These are phyloP conservation scores for Hybognathus amarus DNA, from an alignment of 2,797 vertebrate genomes.

Conservation along the genomic window DNA sequence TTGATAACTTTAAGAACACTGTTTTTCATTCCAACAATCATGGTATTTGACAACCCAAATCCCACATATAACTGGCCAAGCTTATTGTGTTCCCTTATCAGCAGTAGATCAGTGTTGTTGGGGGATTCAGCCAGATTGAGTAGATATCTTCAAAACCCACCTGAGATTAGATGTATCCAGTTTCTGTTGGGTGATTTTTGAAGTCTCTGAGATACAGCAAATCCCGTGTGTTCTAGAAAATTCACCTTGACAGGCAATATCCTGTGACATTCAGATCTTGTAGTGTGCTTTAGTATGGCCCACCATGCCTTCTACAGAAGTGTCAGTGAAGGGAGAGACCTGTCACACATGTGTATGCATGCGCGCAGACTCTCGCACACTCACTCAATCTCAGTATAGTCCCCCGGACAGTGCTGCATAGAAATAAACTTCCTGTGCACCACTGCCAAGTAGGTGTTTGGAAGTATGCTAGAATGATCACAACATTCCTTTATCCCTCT, in stretches of 20 bases:
- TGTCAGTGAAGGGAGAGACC: conserved; percentile 21
- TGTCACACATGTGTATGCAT: neutral
- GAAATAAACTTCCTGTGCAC: conserved; percentile 12
- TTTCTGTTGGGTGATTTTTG: conserved; percentile 21
- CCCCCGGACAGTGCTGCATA: conserved; percentile 25
- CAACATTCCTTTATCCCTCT: conserved; percentile 1
- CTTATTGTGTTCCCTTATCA: conserved; percentile 49
- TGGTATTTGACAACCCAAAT: conserved; percentile 28
- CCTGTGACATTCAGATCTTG: conserved; percentile 46
- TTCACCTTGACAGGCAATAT: conserved; percentile 43
- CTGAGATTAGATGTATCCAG: conserved; percentile 38
- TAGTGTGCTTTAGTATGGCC: conserved; percentile 20
- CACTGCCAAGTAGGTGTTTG: neutral
- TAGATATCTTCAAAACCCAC: conserved; percentile 37
- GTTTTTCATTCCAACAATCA: conserved; percentile 33
- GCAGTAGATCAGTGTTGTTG: conserved; percentile 41
- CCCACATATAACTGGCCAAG: conserved; percentile 32
- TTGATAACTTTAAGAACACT: neutral
- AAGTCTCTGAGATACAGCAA: conserved; percentile 29
- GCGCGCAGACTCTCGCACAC: neutral
- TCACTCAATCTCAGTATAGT: conserved; percentile 27
- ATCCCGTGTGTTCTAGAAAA: conserved; percentile 34
- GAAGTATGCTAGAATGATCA: conserved; percentile 6
- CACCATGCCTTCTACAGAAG: conserved; percentile 5
- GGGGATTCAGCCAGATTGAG: conserved; percentile 33